Conservation (phyloP, 1,140 invertebrate genomes). For the Nephila pilipes region DNA sequence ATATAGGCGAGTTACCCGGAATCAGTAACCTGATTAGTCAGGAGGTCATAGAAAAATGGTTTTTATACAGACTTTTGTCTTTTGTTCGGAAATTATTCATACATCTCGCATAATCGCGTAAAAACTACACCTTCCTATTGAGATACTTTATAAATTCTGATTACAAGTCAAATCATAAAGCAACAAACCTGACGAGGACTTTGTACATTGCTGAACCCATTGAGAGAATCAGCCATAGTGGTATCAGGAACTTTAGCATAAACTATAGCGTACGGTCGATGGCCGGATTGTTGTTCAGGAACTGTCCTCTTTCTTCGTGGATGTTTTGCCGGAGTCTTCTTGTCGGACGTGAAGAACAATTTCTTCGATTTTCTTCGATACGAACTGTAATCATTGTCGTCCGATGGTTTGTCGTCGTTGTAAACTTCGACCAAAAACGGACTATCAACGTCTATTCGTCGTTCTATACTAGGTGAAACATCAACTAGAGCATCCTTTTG, state of each 20-base stretch:
- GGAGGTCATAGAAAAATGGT: no score
- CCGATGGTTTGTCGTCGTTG: neutral
- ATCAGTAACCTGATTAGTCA: no score
- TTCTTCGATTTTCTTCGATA: slow-evolving; percentile 56
- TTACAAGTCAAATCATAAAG: neutral
- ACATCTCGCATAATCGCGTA: no score
- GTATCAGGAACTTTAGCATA: slow-evolving; percentile 66
- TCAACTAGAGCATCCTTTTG: neutral
- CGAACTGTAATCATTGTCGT: neutral
- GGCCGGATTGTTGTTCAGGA: neutral
- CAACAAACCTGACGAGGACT: neutral
- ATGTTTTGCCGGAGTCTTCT: slow-evolving; percentile 42
- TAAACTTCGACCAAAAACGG: slow-evolving; percentile 47
- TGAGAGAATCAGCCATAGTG: neutral
- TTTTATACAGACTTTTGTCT: no score
- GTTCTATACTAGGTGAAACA: neutral
- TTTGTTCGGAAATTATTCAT: no score
- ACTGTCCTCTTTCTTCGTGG: slow-evolving; percentile 55
- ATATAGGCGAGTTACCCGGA: no score
- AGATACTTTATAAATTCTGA: neutral
- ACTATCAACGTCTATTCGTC: neutral
- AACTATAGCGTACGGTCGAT: slow-evolving; percentile 60
- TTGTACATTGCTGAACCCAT: no score
- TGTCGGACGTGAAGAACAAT: slow-evolving; percentile 26
- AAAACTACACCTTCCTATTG: neutral